Percentiles rank a stretch among this genome's conserved stretches.
These are phyloP conservation scores for Coleophora deauratella DNA, from an alignment of 2,888 invertebrate genomes.

Conservation along the genomic window DNA sequence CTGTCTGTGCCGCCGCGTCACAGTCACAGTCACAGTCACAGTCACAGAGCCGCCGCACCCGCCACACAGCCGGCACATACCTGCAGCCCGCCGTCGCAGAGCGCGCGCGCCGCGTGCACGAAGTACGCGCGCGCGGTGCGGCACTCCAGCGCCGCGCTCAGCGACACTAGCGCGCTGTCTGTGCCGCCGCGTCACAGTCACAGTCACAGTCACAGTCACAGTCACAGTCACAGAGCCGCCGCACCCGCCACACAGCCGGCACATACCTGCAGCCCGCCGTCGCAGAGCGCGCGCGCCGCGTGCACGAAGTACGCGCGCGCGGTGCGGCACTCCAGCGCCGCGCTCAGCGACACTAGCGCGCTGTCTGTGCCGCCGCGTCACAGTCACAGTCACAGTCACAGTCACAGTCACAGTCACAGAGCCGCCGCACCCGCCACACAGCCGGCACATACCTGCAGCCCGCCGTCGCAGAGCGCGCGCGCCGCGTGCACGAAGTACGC, in stretches of 20 bases:
- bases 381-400: not conserved
- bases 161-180: conserved; percentile 79
- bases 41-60: too few species aligned
- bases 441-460: conserved; percentile 42
- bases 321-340: conserved; percentile 87
- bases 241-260: conserved; percentile 12
- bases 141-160: conserved; percentile 85
- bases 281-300: conserved; percentile 83
- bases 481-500: conserved; percentile 87
- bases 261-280: conserved; percentile 70
- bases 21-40: not conserved
- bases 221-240: too few species aligned
- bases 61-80: conserved; percentile 11
- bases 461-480: conserved; percentile 83
- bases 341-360: conserved; percentile 76
- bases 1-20: conserved; percentile 85
- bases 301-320: conserved; percentile 87
- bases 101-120: too few species aligned
- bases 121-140: conserved; percentile 84
- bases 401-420: not conserved
- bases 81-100: conserved; percentile 81
- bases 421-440: conserved; percentile 11
- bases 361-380: too few species aligned
- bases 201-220: not conserved
- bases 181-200: conserved; percentile 78